A percentile compares a stretch with the other conserved stretches of the same genome.
These are phyloP conservation scores for Lycophotia porphyrea DNA, from an alignment of 2,888 invertebrate genomes.

Conservation along the genomic window DNA sequence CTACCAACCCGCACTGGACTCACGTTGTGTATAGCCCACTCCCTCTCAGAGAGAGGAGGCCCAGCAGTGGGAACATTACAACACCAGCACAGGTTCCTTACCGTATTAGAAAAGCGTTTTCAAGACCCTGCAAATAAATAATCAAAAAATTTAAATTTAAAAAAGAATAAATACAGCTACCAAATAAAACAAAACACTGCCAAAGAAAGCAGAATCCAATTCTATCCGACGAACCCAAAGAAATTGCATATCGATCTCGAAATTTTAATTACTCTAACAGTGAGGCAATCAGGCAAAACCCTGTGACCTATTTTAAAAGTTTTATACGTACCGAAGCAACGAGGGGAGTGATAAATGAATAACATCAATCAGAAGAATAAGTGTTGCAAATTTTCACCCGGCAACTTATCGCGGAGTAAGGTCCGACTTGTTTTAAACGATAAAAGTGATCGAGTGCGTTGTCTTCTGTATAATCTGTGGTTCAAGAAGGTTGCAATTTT, in stretches of 20 bases:
- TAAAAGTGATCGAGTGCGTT: constrained; percentile 74
- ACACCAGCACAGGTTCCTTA: no score
- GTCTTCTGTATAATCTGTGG: constrained; percentile 45
- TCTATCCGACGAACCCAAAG: constrained; percentile 51
- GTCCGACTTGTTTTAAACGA: constrained; percentile 78
- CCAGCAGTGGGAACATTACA: no score
- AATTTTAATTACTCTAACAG: constrained; percentile 87
- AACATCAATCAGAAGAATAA: constrained; percentile 89
- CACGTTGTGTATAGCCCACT: no score
- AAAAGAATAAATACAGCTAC: neutral
- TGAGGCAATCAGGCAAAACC: constrained; percentile 85
- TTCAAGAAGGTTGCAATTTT: constrained; percentile 50
- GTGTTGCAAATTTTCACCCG: constrained; percentile 88
- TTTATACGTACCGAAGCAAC: constrained; percentile 80
- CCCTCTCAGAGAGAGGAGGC: no score
- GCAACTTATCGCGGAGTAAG: constrained; percentile 78
- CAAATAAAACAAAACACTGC: constrained; percentile 25
- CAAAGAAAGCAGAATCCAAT: constrained; percentile 4
- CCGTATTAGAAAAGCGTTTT: no score
- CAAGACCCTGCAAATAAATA: no score
- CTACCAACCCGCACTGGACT: no score
- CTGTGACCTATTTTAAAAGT: constrained; percentile 90
- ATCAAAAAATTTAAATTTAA: neutral
- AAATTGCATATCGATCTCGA: constrained; percentile 80
- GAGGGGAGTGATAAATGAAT: constrained; percentile 89